These are phyloP conservation scores for Ormyrus pomaceus DNA, from an alignment of 2,888 invertebrate species.

Conservation along the genomic window DNA sequence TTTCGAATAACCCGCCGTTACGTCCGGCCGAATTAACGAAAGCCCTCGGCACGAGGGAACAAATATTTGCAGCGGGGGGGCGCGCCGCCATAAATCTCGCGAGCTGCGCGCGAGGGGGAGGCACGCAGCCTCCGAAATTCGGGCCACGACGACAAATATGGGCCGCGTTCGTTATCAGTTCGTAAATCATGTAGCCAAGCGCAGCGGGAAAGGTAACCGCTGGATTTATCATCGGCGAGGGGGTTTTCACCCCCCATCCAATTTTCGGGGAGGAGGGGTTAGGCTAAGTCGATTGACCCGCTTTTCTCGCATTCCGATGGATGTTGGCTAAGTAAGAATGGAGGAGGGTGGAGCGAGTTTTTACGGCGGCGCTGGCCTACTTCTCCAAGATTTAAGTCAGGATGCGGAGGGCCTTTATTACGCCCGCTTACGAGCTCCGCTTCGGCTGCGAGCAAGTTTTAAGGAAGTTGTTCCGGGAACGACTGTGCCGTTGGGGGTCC, in stretches of 20 bases:
- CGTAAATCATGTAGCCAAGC: conserved; percentile 40
- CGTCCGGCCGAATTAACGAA: not conserved
- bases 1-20: no score
- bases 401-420: no score
- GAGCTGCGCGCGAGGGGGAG: not conserved
- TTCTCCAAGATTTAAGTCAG: no score
- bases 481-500: no score
- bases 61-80: not conserved
- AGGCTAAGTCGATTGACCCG: conserved; percentile 24
- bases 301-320: conserved; percentile 5
- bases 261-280: not conserved
- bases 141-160: conserved; percentile 44
- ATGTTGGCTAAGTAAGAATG: no score
- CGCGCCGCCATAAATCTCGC: not conserved
- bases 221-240: not conserved
- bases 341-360: no score
- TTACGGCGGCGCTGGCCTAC: no score
- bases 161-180: conserved; percentile 47
- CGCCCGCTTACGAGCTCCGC: no score
- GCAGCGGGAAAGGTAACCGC: not conserved
- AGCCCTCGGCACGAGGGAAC: not conserved
- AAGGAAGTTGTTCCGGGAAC: no score
- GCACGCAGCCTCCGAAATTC: not conserved
- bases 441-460: no score
- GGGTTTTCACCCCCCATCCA: conserved; percentile 25